A percentile compares a stretch with the other conserved stretches of the same genome.
Conservation (phyloP, 2,797 vertebrate species). For the Glyptemys insculpta region DNA sequence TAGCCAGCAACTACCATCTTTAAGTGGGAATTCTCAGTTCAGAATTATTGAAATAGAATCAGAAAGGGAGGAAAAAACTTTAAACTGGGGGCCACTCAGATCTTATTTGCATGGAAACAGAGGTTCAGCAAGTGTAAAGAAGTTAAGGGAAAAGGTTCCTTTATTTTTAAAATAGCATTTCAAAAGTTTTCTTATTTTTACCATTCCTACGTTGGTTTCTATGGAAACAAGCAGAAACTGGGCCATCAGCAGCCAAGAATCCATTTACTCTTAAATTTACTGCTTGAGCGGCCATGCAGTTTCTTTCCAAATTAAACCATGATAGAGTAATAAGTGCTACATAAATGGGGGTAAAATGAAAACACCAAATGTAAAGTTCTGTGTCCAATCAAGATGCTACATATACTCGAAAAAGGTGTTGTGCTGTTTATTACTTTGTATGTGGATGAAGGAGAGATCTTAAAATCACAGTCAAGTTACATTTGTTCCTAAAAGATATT, state of each 20-base stretch:
- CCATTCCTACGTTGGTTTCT: slow-evolving; percentile 66
- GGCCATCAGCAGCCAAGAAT: slow-evolving; percentile 57
- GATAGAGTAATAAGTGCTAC: slow-evolving; percentile 75
- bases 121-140: slow-evolving; percentile 49
- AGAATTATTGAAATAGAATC: neutral
- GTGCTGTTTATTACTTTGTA: neutral
- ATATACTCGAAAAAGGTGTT: neutral
- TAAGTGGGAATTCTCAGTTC: neutral
- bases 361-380: slow-evolving; percentile 57
- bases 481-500: neutral
- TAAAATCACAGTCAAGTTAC: neutral
- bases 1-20: neutral
- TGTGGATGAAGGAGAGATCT: neutral
- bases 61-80: slow-evolving; percentile 10
- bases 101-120: slow-evolving; percentile 26
- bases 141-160: slow-evolving; percentile 44
- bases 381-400: neutral
- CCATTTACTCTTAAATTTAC: slow-evolving; percentile 69
- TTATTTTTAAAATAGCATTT: slow-evolving; percentile 32
- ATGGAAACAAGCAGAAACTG: slow-evolving; percentile 64
- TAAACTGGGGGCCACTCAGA: neutral
- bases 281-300: slow-evolving; percentile 53
- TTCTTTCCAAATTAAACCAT: slow-evolving; percentile 71
- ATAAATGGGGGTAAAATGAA: slow-evolving; percentile 57
- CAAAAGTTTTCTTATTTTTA: slow-evolving; percentile 32